A percentile compares a stretch with the other conserved stretches of the same genome.
Evolutionary conservation across 2,888 invertebrate species (phyloP).

Genomic region (Hyppa rectilinea): DNA sequence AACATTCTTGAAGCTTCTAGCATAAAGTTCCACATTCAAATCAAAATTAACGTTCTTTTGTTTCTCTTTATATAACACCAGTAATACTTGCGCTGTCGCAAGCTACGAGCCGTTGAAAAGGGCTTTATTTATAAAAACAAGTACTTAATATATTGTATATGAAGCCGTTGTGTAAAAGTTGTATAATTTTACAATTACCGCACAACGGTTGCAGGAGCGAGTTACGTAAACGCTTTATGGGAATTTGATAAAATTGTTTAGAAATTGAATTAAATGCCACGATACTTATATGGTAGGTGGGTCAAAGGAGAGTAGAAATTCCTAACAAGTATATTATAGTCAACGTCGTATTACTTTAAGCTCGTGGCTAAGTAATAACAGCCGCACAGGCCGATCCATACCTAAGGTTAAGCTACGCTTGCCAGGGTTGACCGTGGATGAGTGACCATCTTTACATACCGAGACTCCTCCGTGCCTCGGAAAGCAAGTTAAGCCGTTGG

Average conservation of each 20-base stretch:
- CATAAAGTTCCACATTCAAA: slow-evolving; percentile 10
- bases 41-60: slow-evolving; percentile 2
- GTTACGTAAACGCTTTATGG: slow-evolving; percentile 31
- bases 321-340: background rate
- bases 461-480: too few relatives aligned
- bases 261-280: slow-evolving; percentile 6
- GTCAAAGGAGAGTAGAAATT: background rate
- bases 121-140: slow-evolving; percentile 42
- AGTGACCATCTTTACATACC: too few relatives aligned
- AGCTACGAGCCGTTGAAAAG: slow-evolving; percentile 15
- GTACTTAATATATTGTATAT: too few relatives aligned
- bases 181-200: slow-evolving; percentile 61
- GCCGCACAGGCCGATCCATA: too few relatives aligned
- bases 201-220: slow-evolving; percentile 35
- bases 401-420: too few relatives aligned
- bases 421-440: too few relatives aligned
- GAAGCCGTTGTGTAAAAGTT: slow-evolving; percentile 42
- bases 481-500: too few relatives aligned
- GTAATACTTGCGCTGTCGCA: slow-evolving; percentile 5
- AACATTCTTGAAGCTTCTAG: too few relatives aligned
- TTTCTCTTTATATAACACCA: slow-evolving; percentile 18
- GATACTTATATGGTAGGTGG: background rate
- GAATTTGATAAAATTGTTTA: slow-evolving; percentile 33
- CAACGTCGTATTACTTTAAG: background rate
- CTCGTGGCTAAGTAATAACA: too few relatives aligned